A percentile compares a stretch with the other conserved stretches of the same genome.
These are phyloP conservation scores for Artemia sinica DNA, from an alignment of 2,888 invertebrate species.

Conservation along the genomic window DNA sequence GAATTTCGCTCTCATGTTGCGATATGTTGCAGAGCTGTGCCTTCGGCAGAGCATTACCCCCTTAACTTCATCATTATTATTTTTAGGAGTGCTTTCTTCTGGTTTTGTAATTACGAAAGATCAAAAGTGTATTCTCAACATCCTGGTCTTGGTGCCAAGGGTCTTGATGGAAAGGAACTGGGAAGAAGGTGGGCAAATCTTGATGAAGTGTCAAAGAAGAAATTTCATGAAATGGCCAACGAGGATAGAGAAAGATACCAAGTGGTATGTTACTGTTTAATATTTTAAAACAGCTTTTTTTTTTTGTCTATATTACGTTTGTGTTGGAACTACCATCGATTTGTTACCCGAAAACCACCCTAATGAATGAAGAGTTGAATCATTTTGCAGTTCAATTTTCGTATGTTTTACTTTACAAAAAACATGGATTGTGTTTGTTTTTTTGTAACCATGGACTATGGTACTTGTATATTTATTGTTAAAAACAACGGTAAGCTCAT, in stretches of 20 bases:
- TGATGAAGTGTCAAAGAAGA: slow-evolving; percentile 61
- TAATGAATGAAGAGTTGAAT: background rate
- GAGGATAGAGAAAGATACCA: slow-evolving; percentile 91
- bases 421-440: too few relatives aligned
- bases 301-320: background rate
- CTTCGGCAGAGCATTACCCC: too few relatives aligned
- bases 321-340: slow-evolving; percentile 5
- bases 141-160: slow-evolving; percentile 87
- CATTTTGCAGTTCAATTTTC: too few relatives aligned
- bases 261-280: slow-evolving; percentile 49
- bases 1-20: too few relatives aligned
- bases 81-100: slow-evolving; percentile 90
- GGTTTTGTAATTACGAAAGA: slow-evolving; percentile 96
- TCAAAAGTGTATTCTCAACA: slow-evolving; percentile 78
- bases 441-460: too few relatives aligned
- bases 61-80: slow-evolving; percentile 16
- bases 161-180: slow-evolving; percentile 77
- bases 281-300: background rate
- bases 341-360: slow-evolving; percentile 21
- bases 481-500: too few relatives aligned
- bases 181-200: slow-evolving; percentile 86
- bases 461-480: too few relatives aligned
- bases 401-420: too few relatives aligned
- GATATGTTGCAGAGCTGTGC: too few relatives aligned
- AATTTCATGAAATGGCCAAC: slow-evolving; percentile 81